phyloP scores from a whole-genome alignment of 2,797 vertebrate genomes.

The Threskiornis aethiopicus region DNA sequence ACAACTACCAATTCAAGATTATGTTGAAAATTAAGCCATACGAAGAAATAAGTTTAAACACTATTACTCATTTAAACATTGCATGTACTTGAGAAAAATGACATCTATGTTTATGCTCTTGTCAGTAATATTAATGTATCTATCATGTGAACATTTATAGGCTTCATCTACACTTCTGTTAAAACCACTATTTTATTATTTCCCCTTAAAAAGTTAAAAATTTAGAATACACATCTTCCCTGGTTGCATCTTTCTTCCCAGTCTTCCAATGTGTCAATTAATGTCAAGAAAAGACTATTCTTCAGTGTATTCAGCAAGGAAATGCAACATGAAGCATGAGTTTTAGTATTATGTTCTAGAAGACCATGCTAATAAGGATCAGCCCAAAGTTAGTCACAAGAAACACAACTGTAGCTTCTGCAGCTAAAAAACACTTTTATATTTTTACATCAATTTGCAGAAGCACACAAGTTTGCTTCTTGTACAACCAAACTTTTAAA shows the following conservation, averaged over 20 bases:
- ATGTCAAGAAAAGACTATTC: background rate
- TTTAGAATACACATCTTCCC: background rate
- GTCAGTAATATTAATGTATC: rapidly evolving
- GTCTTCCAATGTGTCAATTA: background rate
- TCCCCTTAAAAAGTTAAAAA: background rate
- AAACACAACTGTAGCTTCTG: background rate
- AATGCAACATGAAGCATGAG: background rate
- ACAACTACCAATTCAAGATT: background rate
- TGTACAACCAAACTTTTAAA: background rate
- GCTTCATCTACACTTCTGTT: background rate
- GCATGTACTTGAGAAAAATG: background rate
- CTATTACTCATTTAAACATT: background rate
- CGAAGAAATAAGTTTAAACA: background rate
- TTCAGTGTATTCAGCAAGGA: background rate
- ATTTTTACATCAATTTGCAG: background rate
- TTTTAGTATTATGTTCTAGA: background rate
- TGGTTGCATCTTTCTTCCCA: background rate
- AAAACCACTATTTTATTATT: background rate
- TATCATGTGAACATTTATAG: background rate
- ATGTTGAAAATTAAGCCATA: background rate
- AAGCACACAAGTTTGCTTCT: background rate
- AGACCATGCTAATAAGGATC: background rate
- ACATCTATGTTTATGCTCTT: background rate
- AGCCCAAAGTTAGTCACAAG: background rate
- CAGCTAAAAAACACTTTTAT: background rate